Evolutionary conservation across 2,113 vertebrate species (phyloP).

Genomic region (Petrocephalus microphthalmus): DNA sequence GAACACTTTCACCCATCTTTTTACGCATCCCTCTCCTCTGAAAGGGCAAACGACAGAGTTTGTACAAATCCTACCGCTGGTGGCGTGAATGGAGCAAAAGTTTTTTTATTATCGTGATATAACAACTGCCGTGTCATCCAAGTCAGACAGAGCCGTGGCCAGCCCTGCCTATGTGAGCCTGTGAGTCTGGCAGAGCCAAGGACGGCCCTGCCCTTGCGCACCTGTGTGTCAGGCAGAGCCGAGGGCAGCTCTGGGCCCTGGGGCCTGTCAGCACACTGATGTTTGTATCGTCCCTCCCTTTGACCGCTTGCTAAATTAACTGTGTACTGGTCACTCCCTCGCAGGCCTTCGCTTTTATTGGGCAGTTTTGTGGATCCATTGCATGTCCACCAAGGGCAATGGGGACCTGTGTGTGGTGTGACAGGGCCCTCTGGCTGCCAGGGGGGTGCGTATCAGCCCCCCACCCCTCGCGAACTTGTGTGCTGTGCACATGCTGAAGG

Average conservation of each 20-base stretch:
- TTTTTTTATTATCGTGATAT: not conserved
- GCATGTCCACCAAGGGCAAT: not conserved
- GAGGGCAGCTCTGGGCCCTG: not conserved
- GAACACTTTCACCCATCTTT: not conserved
- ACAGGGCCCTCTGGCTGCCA: not conserved
- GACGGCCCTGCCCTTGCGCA: too few species aligned
- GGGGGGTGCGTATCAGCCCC: not conserved
- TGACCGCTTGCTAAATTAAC: not conserved
- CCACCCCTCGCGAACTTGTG: not conserved
- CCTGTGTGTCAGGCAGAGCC: too few species aligned
- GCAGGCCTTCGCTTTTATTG: not conserved
- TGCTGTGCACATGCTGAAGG: not conserved
- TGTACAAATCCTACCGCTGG: not conserved
- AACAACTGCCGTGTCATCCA: too few species aligned
- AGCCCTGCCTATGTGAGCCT: not conserved
- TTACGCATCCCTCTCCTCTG: not conserved
- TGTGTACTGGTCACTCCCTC: not conserved
- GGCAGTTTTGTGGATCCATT: not conserved
- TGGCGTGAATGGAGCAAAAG: not conserved
- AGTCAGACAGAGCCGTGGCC: not conserved
- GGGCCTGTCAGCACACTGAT: not conserved
- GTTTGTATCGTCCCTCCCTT: not conserved
- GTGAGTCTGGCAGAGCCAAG: too few species aligned
- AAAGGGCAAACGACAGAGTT: not conserved
- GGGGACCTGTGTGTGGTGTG: not conserved